Evolutionary conservation across 2,113 vertebrate genomes (phyloP).

Genomic region (Dromiciops gliroides): DNA sequence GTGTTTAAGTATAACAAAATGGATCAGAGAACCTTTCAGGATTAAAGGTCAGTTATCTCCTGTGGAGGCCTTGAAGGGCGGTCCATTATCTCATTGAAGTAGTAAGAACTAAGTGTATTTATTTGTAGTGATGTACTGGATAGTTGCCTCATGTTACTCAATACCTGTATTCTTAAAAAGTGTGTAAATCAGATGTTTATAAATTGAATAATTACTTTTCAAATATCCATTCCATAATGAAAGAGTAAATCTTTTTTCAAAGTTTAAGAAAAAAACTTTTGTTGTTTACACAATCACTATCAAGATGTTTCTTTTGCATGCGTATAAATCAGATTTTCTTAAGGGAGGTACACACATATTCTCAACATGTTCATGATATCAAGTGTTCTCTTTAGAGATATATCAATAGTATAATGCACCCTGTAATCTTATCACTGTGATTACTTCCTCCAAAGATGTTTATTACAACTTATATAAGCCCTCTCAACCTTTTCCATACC

Average conservation of each 20-base stretch:
- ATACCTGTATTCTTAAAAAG: not conserved
- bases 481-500: not conserved
- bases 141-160: not conserved
- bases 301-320: not conserved
- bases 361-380: not conserved
- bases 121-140: not conserved
- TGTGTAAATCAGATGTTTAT: not conserved
- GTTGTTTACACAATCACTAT: not conserved
- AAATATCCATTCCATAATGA: not conserved
- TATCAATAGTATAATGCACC: not conserved
- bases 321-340: not conserved
- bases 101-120: not conserved
- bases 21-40: not conserved
- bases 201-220: constrained; percentile 18
- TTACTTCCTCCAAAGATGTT: not conserved
- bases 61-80: not conserved
- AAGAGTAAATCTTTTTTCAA: not conserved
- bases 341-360: not conserved
- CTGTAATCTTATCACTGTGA: not conserved
- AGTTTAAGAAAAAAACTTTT: not conserved
- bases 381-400: not conserved
- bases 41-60: not conserved
- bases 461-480: not conserved
- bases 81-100: not conserved
- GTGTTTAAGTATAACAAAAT: not conserved